phyloP scores from a whole-genome alignment of 2,888 invertebrate genomes.

The Hyalella azteca region DNA sequence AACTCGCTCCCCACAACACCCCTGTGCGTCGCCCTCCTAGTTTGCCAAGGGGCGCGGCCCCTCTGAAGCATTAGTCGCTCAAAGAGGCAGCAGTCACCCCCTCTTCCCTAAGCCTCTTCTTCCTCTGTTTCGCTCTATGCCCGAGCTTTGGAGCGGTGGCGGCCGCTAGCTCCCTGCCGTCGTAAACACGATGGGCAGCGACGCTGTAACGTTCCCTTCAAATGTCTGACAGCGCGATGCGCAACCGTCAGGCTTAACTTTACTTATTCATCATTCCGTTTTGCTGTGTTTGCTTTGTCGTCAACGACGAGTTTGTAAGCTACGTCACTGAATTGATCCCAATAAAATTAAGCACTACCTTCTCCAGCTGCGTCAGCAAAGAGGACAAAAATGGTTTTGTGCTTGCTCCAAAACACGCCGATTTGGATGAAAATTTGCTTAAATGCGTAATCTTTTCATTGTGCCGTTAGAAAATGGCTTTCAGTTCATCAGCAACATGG shows the following conservation, averaged over 20 bases:
- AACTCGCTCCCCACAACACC: conserved; percentile 4
- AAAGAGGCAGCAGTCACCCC: conserved; percentile 26
- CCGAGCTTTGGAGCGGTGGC: not conserved
- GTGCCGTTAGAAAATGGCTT: too few species aligned
- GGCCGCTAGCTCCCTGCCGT: conserved; percentile 21
- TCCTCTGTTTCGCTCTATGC: conserved; percentile 17
- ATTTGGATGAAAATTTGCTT: too few species aligned
- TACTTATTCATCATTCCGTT: not conserved
- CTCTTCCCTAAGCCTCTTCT: conserved; percentile 13
- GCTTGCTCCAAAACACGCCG: too few species aligned
- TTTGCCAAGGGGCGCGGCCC: conserved; percentile 32
- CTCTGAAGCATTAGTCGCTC: conserved; percentile 37
- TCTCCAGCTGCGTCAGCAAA: too few species aligned
- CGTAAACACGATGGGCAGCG: conserved; percentile 31
- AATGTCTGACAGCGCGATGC: conserved; percentile 2
- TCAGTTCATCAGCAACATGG: too few species aligned
- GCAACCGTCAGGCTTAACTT: not conserved
- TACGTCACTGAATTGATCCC: too few species aligned
- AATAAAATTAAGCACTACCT: too few species aligned
- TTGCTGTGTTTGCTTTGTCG: not conserved
- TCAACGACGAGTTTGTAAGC: too few species aligned
- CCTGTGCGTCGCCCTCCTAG: conserved; percentile 18
- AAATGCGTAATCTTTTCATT: too few species aligned
- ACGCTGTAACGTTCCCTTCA: conserved; percentile 25
- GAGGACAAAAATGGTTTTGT: too few species aligned